Conservation (phyloP, 1,140 invertebrate genomes). For the Patella vulgata region DNA sequence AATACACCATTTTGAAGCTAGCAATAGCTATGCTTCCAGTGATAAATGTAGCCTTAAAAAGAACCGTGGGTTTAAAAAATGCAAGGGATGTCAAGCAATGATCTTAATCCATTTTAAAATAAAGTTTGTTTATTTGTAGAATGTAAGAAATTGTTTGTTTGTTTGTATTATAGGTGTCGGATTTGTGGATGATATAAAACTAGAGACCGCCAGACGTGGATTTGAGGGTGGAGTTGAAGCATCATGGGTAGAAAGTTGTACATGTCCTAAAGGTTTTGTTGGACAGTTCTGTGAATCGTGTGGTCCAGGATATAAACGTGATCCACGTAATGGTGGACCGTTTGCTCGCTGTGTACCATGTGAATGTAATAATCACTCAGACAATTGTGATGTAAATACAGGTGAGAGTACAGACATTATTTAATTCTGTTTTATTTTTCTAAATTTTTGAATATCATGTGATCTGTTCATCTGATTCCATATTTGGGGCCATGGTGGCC, state of each 20-base stretch:
- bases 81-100: too few relatives aligned
- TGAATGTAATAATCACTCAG: conserved; percentile 94
- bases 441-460: background rate
- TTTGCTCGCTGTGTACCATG: conserved; percentile 94
- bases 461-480: background rate
- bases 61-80: too few relatives aligned
- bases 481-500: background rate
- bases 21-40: background rate
- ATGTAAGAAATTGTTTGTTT: too few relatives aligned
- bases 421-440: background rate
- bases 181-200: conserved; percentile 86
- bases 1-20: background rate
- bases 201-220: conserved; percentile 86
- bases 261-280: conserved; percentile 89
- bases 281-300: conserved; percentile 98
- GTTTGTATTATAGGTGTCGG: conserved; percentile 78
- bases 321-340: conserved; percentile 87
- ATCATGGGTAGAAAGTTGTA: conserved; percentile 94
- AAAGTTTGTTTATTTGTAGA: too few relatives aligned
- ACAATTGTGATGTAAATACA: conserved; percentile 94
- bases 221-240: conserved; percentile 78
- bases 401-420: conserved; percentile 72
- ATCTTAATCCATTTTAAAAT: too few relatives aligned
- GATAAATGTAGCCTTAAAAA: background rate
- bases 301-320: conserved; percentile 90